A percentile compares a stretch with the other conserved stretches of the same genome.
Evolutionary conservation across 2,113 vertebrate genomes (phyloP).

Genomic region (Hypanus sabinus): DNA sequence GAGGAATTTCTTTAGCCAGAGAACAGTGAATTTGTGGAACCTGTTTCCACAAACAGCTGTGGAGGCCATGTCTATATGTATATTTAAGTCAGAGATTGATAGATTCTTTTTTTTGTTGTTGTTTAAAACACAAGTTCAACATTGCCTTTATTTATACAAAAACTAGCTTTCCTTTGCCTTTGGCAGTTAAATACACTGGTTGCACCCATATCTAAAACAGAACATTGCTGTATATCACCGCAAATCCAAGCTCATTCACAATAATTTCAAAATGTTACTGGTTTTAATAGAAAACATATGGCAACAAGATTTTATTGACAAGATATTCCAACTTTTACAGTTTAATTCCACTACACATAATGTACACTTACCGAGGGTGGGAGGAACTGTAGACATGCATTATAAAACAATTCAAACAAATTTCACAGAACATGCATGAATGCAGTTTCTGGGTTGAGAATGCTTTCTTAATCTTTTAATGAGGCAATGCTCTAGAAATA

Average conservation of each 20-base stretch:
- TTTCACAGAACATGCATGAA: slow-evolving; percentile 32
- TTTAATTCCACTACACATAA: slow-evolving; percentile 24
- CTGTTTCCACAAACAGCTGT: too few relatives aligned
- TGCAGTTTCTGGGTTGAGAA: slow-evolving; percentile 3
- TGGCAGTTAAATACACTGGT: not conserved
- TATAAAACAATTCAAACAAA: slow-evolving; percentile 18
- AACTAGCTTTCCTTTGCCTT: not conserved
- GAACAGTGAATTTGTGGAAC: too few relatives aligned
- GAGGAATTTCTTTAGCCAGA: too few relatives aligned
- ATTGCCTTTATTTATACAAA: not conserved
- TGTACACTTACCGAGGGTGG: slow-evolving; percentile 16
- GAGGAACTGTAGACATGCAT: slow-evolving; percentile 24
- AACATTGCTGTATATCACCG: not conserved
- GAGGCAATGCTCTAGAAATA: slow-evolving; percentile 14
- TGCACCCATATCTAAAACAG: not conserved
- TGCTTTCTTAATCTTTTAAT: not conserved
- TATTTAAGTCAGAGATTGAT: too few relatives aligned
- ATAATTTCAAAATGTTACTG: not conserved
- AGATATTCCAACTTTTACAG: slow-evolving; percentile 28
- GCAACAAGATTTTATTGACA: slow-evolving; percentile 24
- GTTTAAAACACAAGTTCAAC: not conserved
- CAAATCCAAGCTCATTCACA: not conserved
- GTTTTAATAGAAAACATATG: not conserved
- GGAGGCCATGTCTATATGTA: too few relatives aligned
- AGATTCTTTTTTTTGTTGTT: too few relatives aligned